phyloP scores from a whole-genome alignment of 2,888 invertebrate genomes.

The Diarsia rubi region DNA sequence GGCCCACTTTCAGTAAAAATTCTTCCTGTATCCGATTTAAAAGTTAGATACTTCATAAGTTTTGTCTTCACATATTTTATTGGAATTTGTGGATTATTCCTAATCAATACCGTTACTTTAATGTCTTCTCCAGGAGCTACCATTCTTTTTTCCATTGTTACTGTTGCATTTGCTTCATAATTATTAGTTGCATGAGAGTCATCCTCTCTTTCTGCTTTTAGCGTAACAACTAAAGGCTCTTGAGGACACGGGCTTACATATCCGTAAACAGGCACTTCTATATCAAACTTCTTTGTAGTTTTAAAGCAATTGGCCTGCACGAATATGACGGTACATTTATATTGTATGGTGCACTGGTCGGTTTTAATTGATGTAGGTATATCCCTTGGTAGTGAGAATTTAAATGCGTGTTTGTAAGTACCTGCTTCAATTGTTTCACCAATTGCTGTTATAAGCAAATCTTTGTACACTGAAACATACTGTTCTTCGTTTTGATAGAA shows the following conservation, averaged over 20 bases:
- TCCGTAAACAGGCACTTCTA: slow-evolving; percentile 9
- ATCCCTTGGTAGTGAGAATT: slow-evolving; percentile 8
- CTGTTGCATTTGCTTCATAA: not conserved
- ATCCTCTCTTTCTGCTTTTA: not conserved
- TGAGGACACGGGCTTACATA: slow-evolving; percentile 2
- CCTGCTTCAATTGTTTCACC: slow-evolving; percentile 7
- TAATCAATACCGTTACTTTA: not conserved
- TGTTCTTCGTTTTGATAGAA: slow-evolving; percentile 5
- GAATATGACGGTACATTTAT: slow-evolving; percentile 1
- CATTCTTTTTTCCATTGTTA: slow-evolving; percentile 8
- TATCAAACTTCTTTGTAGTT: not conserved
- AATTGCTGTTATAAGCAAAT: not conserved
- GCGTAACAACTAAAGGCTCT: not conserved
- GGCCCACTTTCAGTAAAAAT: slow-evolving; percentile 4
- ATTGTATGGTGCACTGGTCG: slow-evolving; percentile 13
- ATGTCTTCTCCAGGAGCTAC: slow-evolving; percentile 17
- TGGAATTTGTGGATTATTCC: slow-evolving; percentile 7
- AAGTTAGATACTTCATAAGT: slow-evolving; percentile 13
- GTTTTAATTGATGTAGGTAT: slow-evolving; percentile 19
- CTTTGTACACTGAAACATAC: slow-evolving; percentile 4
- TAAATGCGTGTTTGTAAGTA: not conserved
- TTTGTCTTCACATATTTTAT: slow-evolving; percentile 12
- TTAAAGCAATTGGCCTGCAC: slow-evolving; percentile 4
- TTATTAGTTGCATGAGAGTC: not conserved
- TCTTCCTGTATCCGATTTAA: not conserved